Evolutionary conservation across 2,888 invertebrate genomes (phyloP).

Genomic region (Amphimallon solstitiale): DNA sequence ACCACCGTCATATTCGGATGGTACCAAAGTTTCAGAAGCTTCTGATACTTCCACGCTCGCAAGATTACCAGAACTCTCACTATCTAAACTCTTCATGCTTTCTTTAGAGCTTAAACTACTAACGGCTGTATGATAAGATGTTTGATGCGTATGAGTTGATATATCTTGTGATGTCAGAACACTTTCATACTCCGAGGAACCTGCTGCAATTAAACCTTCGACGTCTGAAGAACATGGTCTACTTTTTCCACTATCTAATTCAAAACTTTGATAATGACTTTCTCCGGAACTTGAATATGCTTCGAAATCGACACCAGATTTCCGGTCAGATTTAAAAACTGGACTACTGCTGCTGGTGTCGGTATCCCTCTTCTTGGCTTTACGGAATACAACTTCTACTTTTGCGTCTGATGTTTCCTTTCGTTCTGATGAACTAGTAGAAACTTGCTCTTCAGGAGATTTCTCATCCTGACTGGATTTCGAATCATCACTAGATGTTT

Average conservation of each 20-base stretch:
- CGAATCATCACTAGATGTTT: slow-evolving; percentile 63
- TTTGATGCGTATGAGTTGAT: slow-evolving; percentile 76
- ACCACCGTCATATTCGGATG: slow-evolving; percentile 85
- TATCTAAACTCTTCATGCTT: slow-evolving; percentile 90
- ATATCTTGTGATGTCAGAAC: slow-evolving; percentile 83
- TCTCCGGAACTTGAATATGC: slow-evolving; percentile 88
- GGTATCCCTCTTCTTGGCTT: slow-evolving; percentile 56
- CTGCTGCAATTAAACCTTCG: slow-evolving; percentile 80
- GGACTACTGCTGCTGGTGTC: slow-evolving; percentile 60
- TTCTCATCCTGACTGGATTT: slow-evolving; percentile 63
- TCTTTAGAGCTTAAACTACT: slow-evolving; percentile 89
- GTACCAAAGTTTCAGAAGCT: slow-evolving; percentile 91
- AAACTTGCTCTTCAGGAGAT: slow-evolving; percentile 69
- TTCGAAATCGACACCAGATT: slow-evolving; percentile 83
- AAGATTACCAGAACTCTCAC: slow-evolving; percentile 88
- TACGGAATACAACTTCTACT: slow-evolving; percentile 59
- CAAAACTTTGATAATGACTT: slow-evolving; percentile 89
- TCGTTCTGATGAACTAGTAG: slow-evolving; percentile 58
- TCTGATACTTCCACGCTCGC: slow-evolving; percentile 93
- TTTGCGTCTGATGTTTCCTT: slow-evolving; percentile 53
- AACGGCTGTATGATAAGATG: slow-evolving; percentile 86
- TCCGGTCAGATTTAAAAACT: slow-evolving; percentile 68
- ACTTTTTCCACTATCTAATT: slow-evolving; percentile 76
- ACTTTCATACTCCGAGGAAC: slow-evolving; percentile 88
- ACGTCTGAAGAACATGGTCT: slow-evolving; percentile 89